These are phyloP conservation scores for Galerucella nymphaeae DNA, from an alignment of 2,888 invertebrate genomes.

Conservation along the genomic window DNA sequence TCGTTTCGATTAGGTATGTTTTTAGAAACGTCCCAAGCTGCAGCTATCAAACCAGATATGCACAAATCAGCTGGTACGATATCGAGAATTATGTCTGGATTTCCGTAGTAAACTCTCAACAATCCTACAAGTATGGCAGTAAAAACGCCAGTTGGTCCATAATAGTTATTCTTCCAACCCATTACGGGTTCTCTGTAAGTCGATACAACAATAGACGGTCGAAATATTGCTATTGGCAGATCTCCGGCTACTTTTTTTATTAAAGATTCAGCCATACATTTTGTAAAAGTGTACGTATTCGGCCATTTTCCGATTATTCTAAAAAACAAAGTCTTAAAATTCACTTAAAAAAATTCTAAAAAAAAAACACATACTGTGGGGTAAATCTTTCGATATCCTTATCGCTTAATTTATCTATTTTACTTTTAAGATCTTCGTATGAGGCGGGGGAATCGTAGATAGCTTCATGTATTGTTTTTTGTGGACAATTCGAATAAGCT, in stretches of 20 bases:
- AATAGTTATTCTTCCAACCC: constrained; percentile 93
- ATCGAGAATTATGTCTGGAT: constrained; percentile 76
- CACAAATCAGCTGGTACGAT: constrained; percentile 82
- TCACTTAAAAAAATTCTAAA: not conserved
- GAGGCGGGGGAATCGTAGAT: constrained; percentile 73
- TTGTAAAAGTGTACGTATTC: constrained; percentile 89
- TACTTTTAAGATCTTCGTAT: constrained; percentile 62
- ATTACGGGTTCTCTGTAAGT: constrained; percentile 79
- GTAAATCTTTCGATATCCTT: constrained; percentile 54
- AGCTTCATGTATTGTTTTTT: constrained; percentile 72
- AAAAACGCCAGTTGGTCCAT: constrained; percentile 85
- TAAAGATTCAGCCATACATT: constrained; percentile 82
- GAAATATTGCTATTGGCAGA: constrained; percentile 80
- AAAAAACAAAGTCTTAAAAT: constrained; percentile 49
- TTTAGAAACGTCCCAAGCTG: constrained; percentile 75
- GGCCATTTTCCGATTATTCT: constrained; percentile 76
- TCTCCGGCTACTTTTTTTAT: constrained; percentile 70
- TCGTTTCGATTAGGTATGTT: constrained; percentile 12
- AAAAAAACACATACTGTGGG: constrained; percentile 64
- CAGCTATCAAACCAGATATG: constrained; percentile 83
- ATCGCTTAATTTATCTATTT: constrained; percentile 63
- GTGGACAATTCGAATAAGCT: constrained; percentile 81
- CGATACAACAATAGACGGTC: constrained; percentile 81
- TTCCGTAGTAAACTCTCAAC: constrained; percentile 77
- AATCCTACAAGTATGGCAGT: constrained; percentile 79